phyloP scores from a whole-genome alignment of 2,888 invertebrate genomes.

The Prosopocoilus inquinatus region DNA sequence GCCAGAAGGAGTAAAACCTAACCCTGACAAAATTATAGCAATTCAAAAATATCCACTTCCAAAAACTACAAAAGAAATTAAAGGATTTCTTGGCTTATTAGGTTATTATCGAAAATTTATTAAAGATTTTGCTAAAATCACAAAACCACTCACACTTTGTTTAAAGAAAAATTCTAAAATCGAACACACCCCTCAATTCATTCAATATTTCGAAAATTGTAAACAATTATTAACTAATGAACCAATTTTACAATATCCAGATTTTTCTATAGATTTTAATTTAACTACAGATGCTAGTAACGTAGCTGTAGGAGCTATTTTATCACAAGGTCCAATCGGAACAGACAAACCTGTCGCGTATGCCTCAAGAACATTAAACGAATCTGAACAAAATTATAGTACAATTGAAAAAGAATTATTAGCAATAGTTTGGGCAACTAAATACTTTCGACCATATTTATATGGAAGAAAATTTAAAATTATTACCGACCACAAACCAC shows the following conservation, averaged over 20 bases:
- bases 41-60: slow-evolving; percentile 13
- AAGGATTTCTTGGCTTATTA: slow-evolving; percentile 11
- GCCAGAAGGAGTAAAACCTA: slow-evolving; percentile 16
- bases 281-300: slow-evolving; percentile 18
- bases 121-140: slow-evolving; percentile 20
- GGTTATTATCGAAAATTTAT: slow-evolving; percentile 16
- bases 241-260: slow-evolving; percentile 17
- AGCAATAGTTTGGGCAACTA: neutral
- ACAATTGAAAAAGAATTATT: neutral
- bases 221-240: slow-evolving; percentile 17
- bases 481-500: slow-evolving; percentile 2
- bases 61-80: slow-evolving; percentile 15
- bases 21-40: slow-evolving; percentile 13
- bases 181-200: slow-evolving; percentile 11
- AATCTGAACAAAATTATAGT: slow-evolving; percentile 7
- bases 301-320: slow-evolving; percentile 11
- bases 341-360: slow-evolving; percentile 8
- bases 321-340: slow-evolving; percentile 6
- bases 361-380: slow-evolving; percentile 14
- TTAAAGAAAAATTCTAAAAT: slow-evolving; percentile 18
- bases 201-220: slow-evolving; percentile 12
- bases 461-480: neutral
- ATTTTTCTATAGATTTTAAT: slow-evolving; percentile 15
- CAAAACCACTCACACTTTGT: slow-evolving; percentile 18
- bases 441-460: neutral